phyloP scores from a whole-genome alignment of 2,797 vertebrate species.

The Nyctibius grandis region DNA sequence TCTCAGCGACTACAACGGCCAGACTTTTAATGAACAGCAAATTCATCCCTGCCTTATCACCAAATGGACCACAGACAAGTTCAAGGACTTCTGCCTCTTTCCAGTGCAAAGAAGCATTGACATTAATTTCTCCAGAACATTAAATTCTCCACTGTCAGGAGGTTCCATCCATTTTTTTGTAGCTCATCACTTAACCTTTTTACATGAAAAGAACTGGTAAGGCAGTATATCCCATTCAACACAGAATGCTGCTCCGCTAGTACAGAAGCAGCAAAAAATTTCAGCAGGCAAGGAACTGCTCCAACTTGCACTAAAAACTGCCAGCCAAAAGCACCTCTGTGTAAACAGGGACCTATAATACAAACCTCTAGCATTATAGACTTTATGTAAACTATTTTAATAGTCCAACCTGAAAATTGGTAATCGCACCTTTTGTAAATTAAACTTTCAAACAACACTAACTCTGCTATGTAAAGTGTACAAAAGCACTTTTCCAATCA shows the following conservation, averaged over 20 bases:
- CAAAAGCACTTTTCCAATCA: neutral
- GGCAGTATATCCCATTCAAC: neutral
- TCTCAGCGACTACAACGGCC: neutral
- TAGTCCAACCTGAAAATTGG: neutral
- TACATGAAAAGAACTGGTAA: neutral
- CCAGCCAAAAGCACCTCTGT: neutral
- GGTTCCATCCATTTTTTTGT: neutral
- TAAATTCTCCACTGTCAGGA: neutral
- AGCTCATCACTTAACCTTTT: neutral
- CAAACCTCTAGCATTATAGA: neutral
- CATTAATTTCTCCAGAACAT: neutral
- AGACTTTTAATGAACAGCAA: neutral
- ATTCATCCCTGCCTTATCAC: neutral
- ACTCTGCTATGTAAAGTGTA: neutral
- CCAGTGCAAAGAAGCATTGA: neutral
- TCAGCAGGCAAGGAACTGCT: neutral
- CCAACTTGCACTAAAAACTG: neutral
- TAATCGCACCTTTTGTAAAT: neutral
- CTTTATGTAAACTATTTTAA: neutral
- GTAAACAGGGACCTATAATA: neutral
- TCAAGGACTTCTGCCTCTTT: slow-evolving; percentile 5
- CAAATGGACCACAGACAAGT: neutral
- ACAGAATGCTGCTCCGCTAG: neutral
- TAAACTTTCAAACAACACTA: neutral
- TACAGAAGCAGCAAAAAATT: neutral